Conservation (phyloP, 2,797 vertebrate genomes). For the Acipenser transmontanus region DNA sequence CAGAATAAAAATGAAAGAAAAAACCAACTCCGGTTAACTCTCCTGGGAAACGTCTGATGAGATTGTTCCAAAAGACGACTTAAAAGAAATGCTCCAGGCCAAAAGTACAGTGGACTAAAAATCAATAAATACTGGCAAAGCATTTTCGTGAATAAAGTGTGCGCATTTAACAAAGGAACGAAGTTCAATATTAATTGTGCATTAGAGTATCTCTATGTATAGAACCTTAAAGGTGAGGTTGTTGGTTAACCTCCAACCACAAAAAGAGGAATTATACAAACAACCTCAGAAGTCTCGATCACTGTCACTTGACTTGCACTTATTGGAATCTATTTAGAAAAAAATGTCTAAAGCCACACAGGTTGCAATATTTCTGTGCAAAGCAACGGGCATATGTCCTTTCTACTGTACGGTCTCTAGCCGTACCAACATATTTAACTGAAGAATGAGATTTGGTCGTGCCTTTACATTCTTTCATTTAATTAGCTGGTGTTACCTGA, state of each 20-base stretch:
- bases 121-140: constrained; percentile 19
- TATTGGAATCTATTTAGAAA: neutral
- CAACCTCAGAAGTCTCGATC: neutral
- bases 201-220: neutral
- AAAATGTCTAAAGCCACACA: too few relatives aligned
- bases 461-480: too few relatives aligned
- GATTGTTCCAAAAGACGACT: constrained; percentile 55
- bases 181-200: neutral
- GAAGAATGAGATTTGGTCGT: too few relatives aligned
- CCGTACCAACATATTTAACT: too few relatives aligned
- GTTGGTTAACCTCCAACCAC: neutral
- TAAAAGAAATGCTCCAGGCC: constrained; percentile 39
- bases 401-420: too few relatives aligned
- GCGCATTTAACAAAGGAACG: neutral
- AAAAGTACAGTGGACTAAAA: constrained; percentile 6
- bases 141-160: constrained; percentile 29
- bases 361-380: too few relatives aligned
- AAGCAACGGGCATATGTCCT: too few relatives aligned
- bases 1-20: constrained; percentile 57
- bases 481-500: too few relatives aligned
- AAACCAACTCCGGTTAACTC: constrained; percentile 30
- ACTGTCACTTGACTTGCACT: constrained; percentile 1
- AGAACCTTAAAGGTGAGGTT: neutral
- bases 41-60: constrained; percentile 52
- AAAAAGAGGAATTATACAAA: neutral